Percentiles rank a stretch among this genome's conserved stretches.
phyloP scores from a whole-genome alignment of 2,888 invertebrate genomes.

The Xanthia togata region DNA sequence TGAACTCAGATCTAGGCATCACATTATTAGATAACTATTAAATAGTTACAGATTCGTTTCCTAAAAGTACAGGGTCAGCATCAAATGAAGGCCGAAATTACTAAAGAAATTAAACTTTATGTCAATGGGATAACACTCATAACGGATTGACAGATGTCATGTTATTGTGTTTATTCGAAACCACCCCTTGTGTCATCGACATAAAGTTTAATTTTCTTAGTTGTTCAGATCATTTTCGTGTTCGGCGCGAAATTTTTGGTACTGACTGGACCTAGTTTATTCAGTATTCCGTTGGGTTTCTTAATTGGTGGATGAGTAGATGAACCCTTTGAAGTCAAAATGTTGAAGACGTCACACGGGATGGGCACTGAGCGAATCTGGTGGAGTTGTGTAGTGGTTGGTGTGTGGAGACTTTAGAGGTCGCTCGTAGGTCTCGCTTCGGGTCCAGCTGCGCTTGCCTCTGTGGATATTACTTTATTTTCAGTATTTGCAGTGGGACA shows the following conservation, averaged over 20 bases:
- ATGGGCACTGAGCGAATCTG: constrained; percentile 67
- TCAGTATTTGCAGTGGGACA: background rate
- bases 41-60: background rate
- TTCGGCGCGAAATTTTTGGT: background rate
- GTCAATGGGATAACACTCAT: background rate
- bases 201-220: background rate
- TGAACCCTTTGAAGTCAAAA: background rate
- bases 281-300: background rate
- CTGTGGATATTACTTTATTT: constrained; percentile 65
- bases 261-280: background rate
- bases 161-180: background rate
- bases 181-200: too few species aligned
- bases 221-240: background rate
- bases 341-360: constrained; percentile 38
- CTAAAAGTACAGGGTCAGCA: background rate
- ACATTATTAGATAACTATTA: too few species aligned
- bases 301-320: background rate
- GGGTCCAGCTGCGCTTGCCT: constrained; percentile 75
- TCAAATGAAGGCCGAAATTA: background rate
- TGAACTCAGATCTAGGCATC: constrained; percentile 8
- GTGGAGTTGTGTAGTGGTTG: constrained; percentile 83
- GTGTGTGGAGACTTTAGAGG: constrained; percentile 74
- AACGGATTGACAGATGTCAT: background rate
- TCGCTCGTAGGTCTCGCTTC: constrained; percentile 78
- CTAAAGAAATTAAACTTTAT: constrained; percentile 1